Base-by-base conservation (phyloP, 1,140 invertebrate species). In the Campoletis sonorensis region DNA sequence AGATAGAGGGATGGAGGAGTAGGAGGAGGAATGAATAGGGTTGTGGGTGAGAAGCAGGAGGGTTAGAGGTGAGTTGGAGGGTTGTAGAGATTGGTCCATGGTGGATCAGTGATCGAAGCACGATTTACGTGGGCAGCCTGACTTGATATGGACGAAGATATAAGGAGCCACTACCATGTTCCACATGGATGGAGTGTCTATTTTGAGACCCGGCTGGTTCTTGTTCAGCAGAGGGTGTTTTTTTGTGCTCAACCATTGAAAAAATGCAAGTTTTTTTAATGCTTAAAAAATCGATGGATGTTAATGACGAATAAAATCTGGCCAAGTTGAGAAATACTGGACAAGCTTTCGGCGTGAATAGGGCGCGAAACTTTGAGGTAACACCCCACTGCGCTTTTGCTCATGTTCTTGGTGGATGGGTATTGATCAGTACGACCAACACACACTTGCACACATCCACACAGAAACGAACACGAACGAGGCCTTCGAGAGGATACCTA, bases 381-480 rank as follows among this genome's bases (percentile, higher is more conserved):
- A 75, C 72, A 75, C 45, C 72, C 72, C 21, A 51, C 67, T 70
- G 27, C 78, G 61, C 67, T 61, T 61, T 37, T 75, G 64, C 49
- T 23, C 10, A n/a, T 23, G 15, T 61, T 40, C 79, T 75, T 75
- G 45, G 45, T 85, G 85, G 86, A 87, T 88, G 83, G 85, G 86
- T 89, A 89, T 89, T 89, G 88, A 89, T 89, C 86, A 89, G 84
- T 84, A 84, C 84, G 83, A 80, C 85, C 85, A 86, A 86, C 85
- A 88, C 45, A 33, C 27, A 33, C 40, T 45, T 13, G 40, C 40
- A 45, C 40, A 45, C 87, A 33, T 33, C 30, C 30, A 45, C 8
- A 11, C 8, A 45, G 3, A n/a, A n/a, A 13, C 1, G 3, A 45
- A 45, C 40, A 45, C 40, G 8, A 45, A 45, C 8, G 86, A 87